phyloP scores from a whole-genome alignment of 2,888 invertebrate species.

The Philhelius pedissequus region DNA sequence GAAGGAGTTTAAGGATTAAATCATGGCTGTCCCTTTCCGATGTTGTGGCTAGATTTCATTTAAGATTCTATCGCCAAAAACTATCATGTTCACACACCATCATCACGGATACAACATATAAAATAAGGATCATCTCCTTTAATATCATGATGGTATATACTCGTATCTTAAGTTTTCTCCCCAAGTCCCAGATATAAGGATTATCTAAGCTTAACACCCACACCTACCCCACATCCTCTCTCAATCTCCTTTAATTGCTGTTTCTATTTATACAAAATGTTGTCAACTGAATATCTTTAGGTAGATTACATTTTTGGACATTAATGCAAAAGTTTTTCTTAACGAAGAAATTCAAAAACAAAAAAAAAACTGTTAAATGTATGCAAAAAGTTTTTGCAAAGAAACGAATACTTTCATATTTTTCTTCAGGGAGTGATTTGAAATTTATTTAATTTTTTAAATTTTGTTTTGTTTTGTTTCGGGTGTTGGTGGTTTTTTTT shows the following conservation, averaged over 20 bases:
- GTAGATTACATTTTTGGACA: conserved; percentile 30
- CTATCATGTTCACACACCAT: conserved; percentile 67
- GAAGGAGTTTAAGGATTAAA: conserved; percentile 54
- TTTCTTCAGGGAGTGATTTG: conserved; percentile 46
- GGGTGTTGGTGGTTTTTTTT: neutral
- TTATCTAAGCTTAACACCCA: neutral
- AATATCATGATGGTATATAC: conserved; percentile 8
- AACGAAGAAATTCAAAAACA: neutral
- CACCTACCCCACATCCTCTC: neutral
- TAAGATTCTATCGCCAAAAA: conserved; percentile 59
- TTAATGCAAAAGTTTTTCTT: conserved; percentile 34
- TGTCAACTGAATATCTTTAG: conserved; percentile 50
- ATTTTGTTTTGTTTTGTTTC: too few relatives aligned
- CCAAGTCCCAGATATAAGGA: neutral
- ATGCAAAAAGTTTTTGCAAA: conserved; percentile 38
- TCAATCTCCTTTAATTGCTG: conserved; percentile 45
- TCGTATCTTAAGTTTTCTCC: conserved; percentile 37
- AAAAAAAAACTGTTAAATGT: neutral
- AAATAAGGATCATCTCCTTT: conserved; percentile 29
- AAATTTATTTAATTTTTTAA: conserved; percentile 13
- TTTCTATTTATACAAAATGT: conserved; percentile 38
- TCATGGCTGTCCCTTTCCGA: conserved; percentile 49
- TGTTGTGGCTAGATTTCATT: conserved; percentile 44
- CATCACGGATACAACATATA: conserved; percentile 45
- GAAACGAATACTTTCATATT: conserved; percentile 43